phyloP scores from a whole-genome alignment of 1,140 invertebrate genomes.

The Tetraneura akinire region DNA sequence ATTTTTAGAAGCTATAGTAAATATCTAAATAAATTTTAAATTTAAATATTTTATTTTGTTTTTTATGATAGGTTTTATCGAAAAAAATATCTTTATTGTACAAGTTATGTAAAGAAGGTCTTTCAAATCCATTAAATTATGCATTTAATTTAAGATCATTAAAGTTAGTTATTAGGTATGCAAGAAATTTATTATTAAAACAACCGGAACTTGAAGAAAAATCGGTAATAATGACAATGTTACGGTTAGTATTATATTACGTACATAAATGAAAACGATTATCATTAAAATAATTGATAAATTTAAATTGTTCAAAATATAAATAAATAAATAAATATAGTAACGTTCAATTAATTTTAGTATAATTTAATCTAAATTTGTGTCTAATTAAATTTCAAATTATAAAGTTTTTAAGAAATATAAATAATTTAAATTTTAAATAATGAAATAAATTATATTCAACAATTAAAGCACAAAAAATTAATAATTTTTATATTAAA shows the following conservation, averaged over 20 bases:
- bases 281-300: too few relatives aligned
- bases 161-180: slow-evolving; percentile 85
- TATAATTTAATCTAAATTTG: too few relatives aligned
- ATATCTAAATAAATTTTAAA: not conserved
- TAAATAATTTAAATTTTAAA: too few relatives aligned
- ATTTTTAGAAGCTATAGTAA: slow-evolving; percentile 55
- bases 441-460: too few relatives aligned
- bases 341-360: too few relatives aligned
- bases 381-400: too few relatives aligned
- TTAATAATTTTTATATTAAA: too few relatives aligned
- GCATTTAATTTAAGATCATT: slow-evolving; percentile 87
- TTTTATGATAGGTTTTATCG: slow-evolving; percentile 65
- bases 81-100: slow-evolving; percentile 93
- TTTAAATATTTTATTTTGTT: not conserved
- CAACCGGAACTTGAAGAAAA: slow-evolving; percentile 75
- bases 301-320: too few relatives aligned
- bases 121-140: slow-evolving; percentile 90
- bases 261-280: not conserved
- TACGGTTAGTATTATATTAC: slow-evolving; percentile 80
- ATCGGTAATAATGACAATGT: slow-evolving; percentile 82
- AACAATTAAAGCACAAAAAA: too few relatives aligned
- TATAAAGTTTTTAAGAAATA: too few relatives aligned
- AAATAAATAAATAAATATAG: too few relatives aligned
- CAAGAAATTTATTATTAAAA: slow-evolving; percentile 78
- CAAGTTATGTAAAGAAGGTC: slow-evolving; percentile 77